Base-by-base conservation (phyloP, 1,140 invertebrate species). In the Oncopeltus fasciatus region DNA sequence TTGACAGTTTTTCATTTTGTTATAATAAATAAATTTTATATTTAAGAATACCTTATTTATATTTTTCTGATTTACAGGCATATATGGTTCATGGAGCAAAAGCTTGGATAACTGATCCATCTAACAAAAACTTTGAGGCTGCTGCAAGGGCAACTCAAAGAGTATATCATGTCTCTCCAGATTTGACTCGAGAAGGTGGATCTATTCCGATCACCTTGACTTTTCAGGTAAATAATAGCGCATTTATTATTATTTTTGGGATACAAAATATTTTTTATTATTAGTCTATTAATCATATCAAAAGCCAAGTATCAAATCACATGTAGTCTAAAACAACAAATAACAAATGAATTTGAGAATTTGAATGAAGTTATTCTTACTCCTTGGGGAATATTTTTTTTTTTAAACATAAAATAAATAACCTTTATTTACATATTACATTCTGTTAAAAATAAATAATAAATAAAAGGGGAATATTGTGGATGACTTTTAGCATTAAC, bases 171-270 rank as follows among this genome's bases (percentile, higher is more conserved):
- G 85, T 92, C 24, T 89, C 95, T 33, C 95, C 95, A 11, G 93
- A 98, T 76, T 79, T 95, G 72, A 96, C 90, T 0, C 81, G 95
- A 18, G 95, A 98, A 76, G 95, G 95, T 46, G 94, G 95, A 4
- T 93, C 90, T 12, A 99, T 97, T 72, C 94, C 93, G 8, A 87
- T 98, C 49, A 96, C 95, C 60, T 76, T 98, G 59, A 95, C 91
- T 20, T 77, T 86, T 57, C 77, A 82, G 69, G 78, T 80, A 66
- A 72, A 8, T n/a, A n/a, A n/a, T n/a, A n/a, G n/a, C n/a, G n/a
- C n/a, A n/a, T 27, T 27, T 3, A 4, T 53, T 26, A 4, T 26
- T 53, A 20, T 20, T 18, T 53, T 53, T 21, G 2, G 18, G 18
- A 12, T 44, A 16, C 2, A 44, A 44, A 44, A 2, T 44, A 44